phyloP scores from a whole-genome alignment of 2,888 invertebrate species.

The Ormyrus rosae region DNA sequence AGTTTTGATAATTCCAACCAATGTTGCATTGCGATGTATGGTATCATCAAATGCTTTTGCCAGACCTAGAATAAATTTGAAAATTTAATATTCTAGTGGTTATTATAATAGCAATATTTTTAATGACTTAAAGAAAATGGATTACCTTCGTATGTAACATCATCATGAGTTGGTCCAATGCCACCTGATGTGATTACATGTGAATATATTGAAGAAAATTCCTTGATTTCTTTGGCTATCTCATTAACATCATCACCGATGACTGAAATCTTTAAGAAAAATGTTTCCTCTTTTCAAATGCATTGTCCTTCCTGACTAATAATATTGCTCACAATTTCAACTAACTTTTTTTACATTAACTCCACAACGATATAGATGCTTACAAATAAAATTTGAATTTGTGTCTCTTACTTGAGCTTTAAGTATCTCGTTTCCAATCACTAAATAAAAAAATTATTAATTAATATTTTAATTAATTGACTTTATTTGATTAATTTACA shows the following conservation, averaged over 20 bases:
- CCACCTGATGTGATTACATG: conserved; percentile 87
- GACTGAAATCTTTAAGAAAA: conserved; percentile 79
- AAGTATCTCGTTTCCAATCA: conserved; percentile 88
- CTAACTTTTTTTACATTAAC: conserved; percentile 79
- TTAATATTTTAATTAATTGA: neutral
- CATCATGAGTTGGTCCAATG: conserved; percentile 88
- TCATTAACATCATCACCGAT: conserved; percentile 81
- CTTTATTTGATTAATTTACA: neutral
- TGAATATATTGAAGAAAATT: conserved; percentile 79
- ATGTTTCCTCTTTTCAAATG: conserved; percentile 46
- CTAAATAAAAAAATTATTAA: conserved; percentile 67
- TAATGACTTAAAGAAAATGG: conserved; percentile 15
- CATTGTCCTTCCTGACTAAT: conserved; percentile 38
- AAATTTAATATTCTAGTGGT: conserved; percentile 21
- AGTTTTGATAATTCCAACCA: conserved; percentile 75
- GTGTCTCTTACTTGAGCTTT: conserved; percentile 84
- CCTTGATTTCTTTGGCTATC: conserved; percentile 81
- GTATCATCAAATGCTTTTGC: conserved; percentile 78
- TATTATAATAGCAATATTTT: conserved; percentile 21
- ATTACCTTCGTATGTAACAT: conserved; percentile 83
- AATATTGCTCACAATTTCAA: conserved; percentile 52
- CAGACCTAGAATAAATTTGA: conserved; percentile 73
- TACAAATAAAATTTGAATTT: conserved; percentile 82
- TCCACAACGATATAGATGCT: conserved; percentile 80
- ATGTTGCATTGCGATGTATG: conserved; percentile 74